Base-by-base conservation (phyloP, 2,888 invertebrate species). In the Megaustenia siamemsis region DNA sequence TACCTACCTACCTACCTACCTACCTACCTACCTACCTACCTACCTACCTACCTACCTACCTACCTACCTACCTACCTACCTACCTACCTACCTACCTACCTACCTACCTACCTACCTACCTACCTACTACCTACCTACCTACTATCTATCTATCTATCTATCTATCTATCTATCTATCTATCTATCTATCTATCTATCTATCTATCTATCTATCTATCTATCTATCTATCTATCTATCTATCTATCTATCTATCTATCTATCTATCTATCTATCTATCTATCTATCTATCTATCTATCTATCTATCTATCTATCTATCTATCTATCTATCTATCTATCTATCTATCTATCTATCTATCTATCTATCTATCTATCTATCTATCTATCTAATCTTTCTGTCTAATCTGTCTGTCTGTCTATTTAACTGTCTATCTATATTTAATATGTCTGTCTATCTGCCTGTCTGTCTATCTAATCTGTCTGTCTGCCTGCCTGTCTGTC, bases 231-330 rank as follows among this genome's bases (percentile, higher is more conserved):
- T 79, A n/a, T 79, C 71, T 79, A 6, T 79, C 43, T 71, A 18
- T 79, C 71, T 71, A 38, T 77, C 66, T 77, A 53, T 69, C 79
- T 78, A n/a, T 73, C 69, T 79, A 15, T 78, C 71, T 79, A 38
- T 84, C 71, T 79, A 45, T 78, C 71, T 79, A 49, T 84, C 71
- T 84, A 40, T 84, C 80, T 80, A 18, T 84, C 43, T 84, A 35
- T 71, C 63, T 80, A 21, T 80, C 63, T 73, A 6, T 80, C 45
- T 73, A 32, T 78, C 78, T 78, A 32, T 78, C 53, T 32, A 38
- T 69, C 43, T 69, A 21, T 45, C 69, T 77, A 0, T 71, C 77
- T 78, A 5, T 66, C 49, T 49, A 10, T 83, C 77, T 78, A 10
- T 77, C 12, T 53, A 10, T 77, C 76, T 77, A 12, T 77, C 56